These are phyloP conservation scores for Cynocephalus volans DNA, from an alignment of 2,113 vertebrate species.

Conservation along the genomic window DNA sequence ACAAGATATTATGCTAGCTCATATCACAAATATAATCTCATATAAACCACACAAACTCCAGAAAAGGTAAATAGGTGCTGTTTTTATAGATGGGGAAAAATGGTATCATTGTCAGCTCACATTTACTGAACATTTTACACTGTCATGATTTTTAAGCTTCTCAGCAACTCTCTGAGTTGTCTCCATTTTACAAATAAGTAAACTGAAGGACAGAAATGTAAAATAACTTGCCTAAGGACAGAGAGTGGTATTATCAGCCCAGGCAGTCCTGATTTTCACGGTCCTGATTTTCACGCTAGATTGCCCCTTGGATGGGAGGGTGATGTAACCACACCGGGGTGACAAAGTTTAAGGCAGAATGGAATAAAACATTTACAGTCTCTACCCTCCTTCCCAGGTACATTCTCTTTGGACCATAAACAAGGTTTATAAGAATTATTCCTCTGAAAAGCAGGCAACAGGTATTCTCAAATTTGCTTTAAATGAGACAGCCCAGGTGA, in stretches of 20 bases:
- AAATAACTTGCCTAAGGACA: constrained; percentile 46
- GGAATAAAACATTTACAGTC: constrained; percentile 65
- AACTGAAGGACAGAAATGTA: not conserved
- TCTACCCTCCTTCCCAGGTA: constrained; percentile 67
- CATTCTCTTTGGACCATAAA: constrained; percentile 81
- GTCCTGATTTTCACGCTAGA: no score
- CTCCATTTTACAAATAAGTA: not conserved
- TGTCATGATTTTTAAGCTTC: not conserved
- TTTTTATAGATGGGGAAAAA: not conserved
- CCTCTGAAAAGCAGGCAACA: constrained; percentile 66
- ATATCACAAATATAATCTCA: not conserved
- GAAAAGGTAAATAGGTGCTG: not conserved
- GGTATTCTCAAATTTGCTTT: constrained; percentile 77
- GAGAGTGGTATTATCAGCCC: not conserved
- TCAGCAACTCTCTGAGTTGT: not conserved
- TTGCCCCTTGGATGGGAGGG: not conserved
- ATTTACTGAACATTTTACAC: not conserved
- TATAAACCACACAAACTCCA: not conserved
- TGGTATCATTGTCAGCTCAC: no score
- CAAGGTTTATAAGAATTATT: constrained; percentile 68
- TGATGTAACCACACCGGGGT: not conserved
- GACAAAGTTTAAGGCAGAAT: constrained; percentile 50
- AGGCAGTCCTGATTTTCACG: not conserved
- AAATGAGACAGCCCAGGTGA: constrained; percentile 76
- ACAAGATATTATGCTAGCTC: not conserved